Conservation (phyloP, 2,113 vertebrate genomes). For the Solenodon paradoxus region DNA sequence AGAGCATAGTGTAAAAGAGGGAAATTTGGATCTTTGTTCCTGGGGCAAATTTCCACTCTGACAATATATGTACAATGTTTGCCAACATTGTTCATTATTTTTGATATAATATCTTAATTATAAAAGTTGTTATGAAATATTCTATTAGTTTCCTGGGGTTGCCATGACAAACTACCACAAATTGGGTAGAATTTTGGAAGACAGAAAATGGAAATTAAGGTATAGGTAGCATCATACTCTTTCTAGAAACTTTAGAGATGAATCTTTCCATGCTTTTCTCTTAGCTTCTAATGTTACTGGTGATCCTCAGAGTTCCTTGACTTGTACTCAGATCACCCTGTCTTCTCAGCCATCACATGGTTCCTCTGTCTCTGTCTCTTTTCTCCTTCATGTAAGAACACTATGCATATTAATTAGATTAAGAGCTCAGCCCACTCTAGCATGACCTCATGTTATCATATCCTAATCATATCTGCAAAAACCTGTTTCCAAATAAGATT, state of each 20-base stretch:
- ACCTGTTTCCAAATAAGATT: background rate
- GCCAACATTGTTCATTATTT: background rate
- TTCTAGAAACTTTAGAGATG: background rate
- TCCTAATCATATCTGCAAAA: background rate
- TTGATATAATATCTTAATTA: background rate
- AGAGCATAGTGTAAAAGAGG: background rate
- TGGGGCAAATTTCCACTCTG: background rate
- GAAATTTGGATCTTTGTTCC: background rate
- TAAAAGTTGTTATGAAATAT: background rate
- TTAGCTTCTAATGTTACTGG: background rate
- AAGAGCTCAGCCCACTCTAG: background rate
- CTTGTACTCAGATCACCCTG: background rate
- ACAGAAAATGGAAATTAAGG: background rate
- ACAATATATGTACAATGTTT: background rate
- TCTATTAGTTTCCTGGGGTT: background rate
- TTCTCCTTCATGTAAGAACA: background rate
- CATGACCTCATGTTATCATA: background rate
- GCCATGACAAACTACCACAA: background rate
- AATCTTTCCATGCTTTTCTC: background rate
- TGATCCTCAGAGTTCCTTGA: background rate
- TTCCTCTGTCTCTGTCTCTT: background rate
- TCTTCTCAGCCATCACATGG: background rate
- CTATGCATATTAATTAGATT: background rate
- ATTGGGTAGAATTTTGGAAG: background rate
- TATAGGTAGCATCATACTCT: background rate